Conservation (phyloP, 2,888 invertebrate species). For the Mythimna vitellina region DNA sequence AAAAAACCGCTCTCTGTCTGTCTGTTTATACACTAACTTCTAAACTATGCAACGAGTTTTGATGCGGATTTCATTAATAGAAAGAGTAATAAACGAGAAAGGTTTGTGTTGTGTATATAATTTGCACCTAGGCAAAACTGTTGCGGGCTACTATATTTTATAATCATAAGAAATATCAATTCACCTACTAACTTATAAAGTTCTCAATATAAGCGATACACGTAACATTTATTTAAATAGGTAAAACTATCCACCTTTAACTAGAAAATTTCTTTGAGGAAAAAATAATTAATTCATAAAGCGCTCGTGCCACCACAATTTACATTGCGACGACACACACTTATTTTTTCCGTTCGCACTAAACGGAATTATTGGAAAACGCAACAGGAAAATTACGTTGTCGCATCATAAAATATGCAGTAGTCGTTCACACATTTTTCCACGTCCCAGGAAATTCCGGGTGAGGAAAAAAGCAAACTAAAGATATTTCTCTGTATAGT, state of each 20-base stretch:
- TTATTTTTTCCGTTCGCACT: constrained; percentile 25
- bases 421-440: constrained; percentile 30
- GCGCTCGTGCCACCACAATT: constrained; percentile 4
- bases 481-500: neutral
- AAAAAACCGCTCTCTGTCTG: no score
- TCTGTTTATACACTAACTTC: no score
- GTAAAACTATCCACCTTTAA: neutral
- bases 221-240: neutral
- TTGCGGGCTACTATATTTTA: no score
- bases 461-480: constrained; percentile 22
- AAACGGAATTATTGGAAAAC: constrained; percentile 28
- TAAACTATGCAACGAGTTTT: no score
- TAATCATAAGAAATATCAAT: no score
- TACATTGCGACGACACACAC: neutral
- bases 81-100: no score
- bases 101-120: no score
- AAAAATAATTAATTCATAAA: constrained; percentile 6
- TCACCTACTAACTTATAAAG: no score
- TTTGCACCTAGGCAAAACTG: no score
- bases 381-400: constrained; percentile 35
- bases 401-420: constrained; percentile 6
- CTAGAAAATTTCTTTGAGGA: neutral
- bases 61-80: no score
- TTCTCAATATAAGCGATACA: no score
- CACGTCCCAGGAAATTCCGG: constrained; percentile 28